Conservation (phyloP, 2,797 vertebrate species). For the Peromyscus eremicus region DNA sequence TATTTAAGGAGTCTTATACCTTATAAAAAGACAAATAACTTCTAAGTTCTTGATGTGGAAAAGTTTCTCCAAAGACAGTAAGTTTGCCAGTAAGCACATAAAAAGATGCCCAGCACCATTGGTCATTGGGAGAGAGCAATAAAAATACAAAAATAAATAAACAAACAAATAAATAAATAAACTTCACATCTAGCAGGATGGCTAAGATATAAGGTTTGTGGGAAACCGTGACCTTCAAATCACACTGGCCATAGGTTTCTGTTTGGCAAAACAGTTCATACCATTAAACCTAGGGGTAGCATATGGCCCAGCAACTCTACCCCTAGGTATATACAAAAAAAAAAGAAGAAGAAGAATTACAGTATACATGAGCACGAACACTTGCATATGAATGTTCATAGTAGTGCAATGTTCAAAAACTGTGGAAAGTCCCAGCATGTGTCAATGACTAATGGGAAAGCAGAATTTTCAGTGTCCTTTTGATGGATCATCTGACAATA, state of each 20-base stretch:
- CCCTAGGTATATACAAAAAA: not conserved
- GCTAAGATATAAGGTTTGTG: not conserved
- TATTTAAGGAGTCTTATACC: not conserved
- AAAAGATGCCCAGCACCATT: not conserved
- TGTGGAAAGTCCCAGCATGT: not conserved
- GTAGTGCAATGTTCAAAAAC: not conserved
- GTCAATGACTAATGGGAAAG: not conserved
- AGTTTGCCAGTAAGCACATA: not conserved
- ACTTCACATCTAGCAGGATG: not conserved
- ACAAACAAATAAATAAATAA: not conserved
- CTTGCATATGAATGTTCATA: not conserved
- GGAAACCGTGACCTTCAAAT: not conserved
- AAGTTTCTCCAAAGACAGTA: conserved; percentile 10
- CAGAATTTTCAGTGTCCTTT: not conserved
- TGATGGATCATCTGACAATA: not conserved
- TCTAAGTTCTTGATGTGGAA: not conserved
- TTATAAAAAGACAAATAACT: not conserved
- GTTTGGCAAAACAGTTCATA: not conserved
- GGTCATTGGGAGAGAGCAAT: not conserved
- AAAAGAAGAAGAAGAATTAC: not conserved
- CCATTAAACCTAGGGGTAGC: not conserved
- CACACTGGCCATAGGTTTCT: not conserved
- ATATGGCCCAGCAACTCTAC: not conserved
- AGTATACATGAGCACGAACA: not conserved
- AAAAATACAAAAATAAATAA: not conserved